Conservation (phyloP, 2,888 invertebrate genomes). For the Biston betularia region DNA sequence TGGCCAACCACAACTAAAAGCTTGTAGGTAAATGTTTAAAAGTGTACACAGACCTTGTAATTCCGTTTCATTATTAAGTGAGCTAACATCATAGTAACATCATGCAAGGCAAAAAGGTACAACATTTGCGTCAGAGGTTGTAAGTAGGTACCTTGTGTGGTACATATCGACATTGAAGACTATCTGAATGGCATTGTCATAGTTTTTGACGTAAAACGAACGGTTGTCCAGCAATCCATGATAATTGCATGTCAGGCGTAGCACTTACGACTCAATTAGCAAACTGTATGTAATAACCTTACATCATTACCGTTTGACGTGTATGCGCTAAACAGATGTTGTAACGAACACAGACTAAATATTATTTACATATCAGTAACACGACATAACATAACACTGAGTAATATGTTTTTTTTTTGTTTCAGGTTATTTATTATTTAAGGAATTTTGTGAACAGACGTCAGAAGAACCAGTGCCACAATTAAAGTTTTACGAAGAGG, state of each 20-base stretch:
- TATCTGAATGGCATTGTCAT: constrained; percentile 26
- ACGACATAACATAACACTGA: constrained; percentile 11
- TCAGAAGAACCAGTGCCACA: constrained; percentile 99
- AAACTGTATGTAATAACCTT: constrained; percentile 34
- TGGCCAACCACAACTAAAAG: too few relatives aligned
- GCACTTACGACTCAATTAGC: constrained; percentile 34
- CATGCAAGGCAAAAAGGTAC: constrained; percentile 13
- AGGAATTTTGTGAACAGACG: constrained; percentile 99
- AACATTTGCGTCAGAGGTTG: constrained; percentile 15
- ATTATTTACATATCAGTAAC: constrained; percentile 38
- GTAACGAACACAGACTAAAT: constrained; percentile 32
- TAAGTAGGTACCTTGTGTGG: constrained; percentile 1
- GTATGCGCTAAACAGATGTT: constrained; percentile 30
- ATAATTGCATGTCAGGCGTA: constrained; percentile 31
- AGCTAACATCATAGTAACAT: constrained; percentile 15
- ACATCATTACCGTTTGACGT: constrained; percentile 43
- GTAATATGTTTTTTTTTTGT: constrained; percentile 67
- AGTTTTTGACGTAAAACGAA: constrained; percentile 45
- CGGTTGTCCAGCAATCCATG: constrained; percentile 35
- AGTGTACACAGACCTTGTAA: constrained; percentile 14
- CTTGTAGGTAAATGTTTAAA: neutral
- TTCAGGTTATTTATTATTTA: constrained; percentile 99
- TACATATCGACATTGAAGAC: constrained; percentile 20
- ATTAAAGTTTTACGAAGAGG: constrained; percentile 99
- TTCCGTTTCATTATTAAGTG: constrained; percentile 14